Evolutionary conservation across 2,888 invertebrate genomes (phyloP).

Genomic region (Eledona agricola): DNA sequence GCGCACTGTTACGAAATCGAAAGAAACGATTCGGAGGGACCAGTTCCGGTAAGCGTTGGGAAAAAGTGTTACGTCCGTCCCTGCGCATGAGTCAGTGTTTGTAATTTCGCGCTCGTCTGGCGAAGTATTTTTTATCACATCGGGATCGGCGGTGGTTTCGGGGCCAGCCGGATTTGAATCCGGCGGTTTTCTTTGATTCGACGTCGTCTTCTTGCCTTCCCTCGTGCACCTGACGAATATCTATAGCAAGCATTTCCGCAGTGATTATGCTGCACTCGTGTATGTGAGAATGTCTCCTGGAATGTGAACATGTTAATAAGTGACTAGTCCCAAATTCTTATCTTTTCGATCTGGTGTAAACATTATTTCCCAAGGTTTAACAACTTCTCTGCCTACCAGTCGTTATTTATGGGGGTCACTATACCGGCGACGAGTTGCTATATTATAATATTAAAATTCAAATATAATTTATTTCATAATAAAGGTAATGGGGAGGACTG

Average conservation of each 20-base stretch:
- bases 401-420: conserved; percentile 58
- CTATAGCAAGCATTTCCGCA: conserved; percentile 41
- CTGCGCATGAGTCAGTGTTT: conserved; percentile 31
- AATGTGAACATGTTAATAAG: conserved; percentile 44
- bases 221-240: conserved; percentile 35
- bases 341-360: conserved; percentile 56
- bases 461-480: conserved; percentile 51
- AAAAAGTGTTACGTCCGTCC: conserved; percentile 23
- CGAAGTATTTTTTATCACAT: conserved; percentile 24
- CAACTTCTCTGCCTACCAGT: conserved; percentile 50
- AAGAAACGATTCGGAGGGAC: no score
- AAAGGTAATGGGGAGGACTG: conserved; percentile 44
- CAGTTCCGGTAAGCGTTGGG: no score
- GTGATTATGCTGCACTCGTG: conserved; percentile 39
- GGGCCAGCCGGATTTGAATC: conserved; percentile 32
- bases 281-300: conserved; percentile 37
- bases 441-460: conserved; percentile 53
- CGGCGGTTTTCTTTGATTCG: conserved; percentile 33
- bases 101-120: conserved; percentile 29
- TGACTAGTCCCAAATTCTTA: conserved; percentile 43
- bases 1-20: no score
- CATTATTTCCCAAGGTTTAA: conserved; percentile 58
- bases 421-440: conserved; percentile 44
- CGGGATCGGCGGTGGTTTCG: conserved; percentile 23
- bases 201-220: conserved; percentile 13